A percentile compares a stretch with the other conserved stretches of the same genome.
phyloP scores from a whole-genome alignment of 2,888 invertebrate genomes.

The Blera fallax region DNA sequence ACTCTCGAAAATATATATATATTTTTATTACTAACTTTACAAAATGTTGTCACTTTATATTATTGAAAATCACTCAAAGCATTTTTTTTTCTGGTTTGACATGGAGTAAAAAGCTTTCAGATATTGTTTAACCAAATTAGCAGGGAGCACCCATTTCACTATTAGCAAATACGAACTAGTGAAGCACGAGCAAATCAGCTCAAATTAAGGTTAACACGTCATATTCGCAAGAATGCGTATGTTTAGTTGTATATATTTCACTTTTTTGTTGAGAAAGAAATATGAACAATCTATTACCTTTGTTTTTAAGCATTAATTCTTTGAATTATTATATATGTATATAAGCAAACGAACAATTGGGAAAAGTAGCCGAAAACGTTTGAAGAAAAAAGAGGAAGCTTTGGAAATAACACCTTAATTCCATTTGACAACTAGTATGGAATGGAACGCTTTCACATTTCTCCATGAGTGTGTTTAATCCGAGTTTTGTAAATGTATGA shows the following conservation, averaged over 20 bases:
- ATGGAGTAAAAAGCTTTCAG: slow-evolving; percentile 25
- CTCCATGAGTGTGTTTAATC: slow-evolving; percentile 23
- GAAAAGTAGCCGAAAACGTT: slow-evolving; percentile 39
- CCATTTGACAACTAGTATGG: slow-evolving; percentile 44
- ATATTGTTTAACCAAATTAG: slow-evolving; percentile 27
- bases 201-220: slow-evolving; percentile 52
- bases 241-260: not conserved
- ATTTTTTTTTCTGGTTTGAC: not conserved
- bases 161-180: slow-evolving; percentile 43
- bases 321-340: slow-evolving; percentile 12
- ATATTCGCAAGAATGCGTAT: not conserved
- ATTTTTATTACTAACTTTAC: not conserved
- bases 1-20: not conserved
- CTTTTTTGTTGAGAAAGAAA: not conserved
- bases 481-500: not conserved
- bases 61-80: slow-evolving; percentile 26
- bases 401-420: slow-evolving; percentile 21
- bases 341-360: slow-evolving; percentile 15
- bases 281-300: slow-evolving; percentile 39
- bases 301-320: slow-evolving; percentile 8
- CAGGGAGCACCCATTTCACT: slow-evolving; percentile 55
- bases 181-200: slow-evolving; percentile 33
- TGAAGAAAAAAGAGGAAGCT: slow-evolving; percentile 13
- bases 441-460: slow-evolving; percentile 50
- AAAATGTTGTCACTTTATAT: slow-evolving; percentile 23